phyloP scores from a whole-genome alignment of 2,797 vertebrate species.

The Lemur catta region DNA sequence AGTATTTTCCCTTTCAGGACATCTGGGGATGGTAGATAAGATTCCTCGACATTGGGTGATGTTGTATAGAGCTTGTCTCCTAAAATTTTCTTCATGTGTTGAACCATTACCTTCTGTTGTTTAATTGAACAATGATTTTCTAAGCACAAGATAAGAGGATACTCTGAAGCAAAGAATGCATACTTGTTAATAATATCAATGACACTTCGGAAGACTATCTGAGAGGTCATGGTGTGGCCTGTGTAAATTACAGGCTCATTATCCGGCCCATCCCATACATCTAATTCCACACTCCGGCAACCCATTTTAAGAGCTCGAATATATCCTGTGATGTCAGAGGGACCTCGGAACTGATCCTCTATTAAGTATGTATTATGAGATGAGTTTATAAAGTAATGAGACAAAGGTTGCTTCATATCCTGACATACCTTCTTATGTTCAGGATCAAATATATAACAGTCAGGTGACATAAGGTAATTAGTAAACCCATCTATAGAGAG shows the following conservation, averaged over 20 bases:
- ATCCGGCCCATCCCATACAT: conserved; percentile 97
- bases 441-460: conserved; percentile 98
- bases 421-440: conserved; percentile 97
- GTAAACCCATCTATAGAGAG: conserved; percentile 98
- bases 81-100: conserved; percentile 96
- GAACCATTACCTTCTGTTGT: conserved; percentile 97
- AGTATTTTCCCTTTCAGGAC: conserved; percentile 94
- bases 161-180: conserved; percentile 95
- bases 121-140: conserved; percentile 98
- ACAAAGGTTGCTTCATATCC: conserved; percentile 96
- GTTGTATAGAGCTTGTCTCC: conserved; percentile 92
- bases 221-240: conserved; percentile 98
- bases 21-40: conserved; percentile 93
- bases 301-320: conserved; percentile 99
- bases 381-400: conserved; percentile 98
- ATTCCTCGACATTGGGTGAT: conserved; percentile 91
- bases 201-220: conserved; percentile 96
- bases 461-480: conserved; percentile 96
- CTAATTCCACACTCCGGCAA: conserved; percentile 96
- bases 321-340: conserved; percentile 98
- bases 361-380: conserved; percentile 99
- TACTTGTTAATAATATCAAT: conserved; percentile 98
- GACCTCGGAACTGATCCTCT: conserved; percentile 98
- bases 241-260: conserved; percentile 98
- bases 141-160: conserved; percentile 95